phyloP scores from a whole-genome alignment of 2,888 invertebrate genomes.

The Spicauda simplicius region DNA sequence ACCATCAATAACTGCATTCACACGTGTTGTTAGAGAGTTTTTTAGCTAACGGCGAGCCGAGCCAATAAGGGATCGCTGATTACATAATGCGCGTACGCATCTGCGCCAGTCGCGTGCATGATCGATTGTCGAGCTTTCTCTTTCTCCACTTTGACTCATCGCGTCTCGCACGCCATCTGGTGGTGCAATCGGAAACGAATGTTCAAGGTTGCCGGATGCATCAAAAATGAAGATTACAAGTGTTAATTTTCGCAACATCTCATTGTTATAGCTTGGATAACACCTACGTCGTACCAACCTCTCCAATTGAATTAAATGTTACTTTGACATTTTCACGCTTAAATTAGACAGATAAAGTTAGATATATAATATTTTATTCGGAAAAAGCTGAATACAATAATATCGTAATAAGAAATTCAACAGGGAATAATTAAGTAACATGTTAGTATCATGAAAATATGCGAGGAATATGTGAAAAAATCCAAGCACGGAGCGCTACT shows the following conservation, averaged over 20 bases:
- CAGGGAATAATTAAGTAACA: too few species aligned
- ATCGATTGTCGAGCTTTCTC: slow-evolving; percentile 64
- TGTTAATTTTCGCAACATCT: not conserved
- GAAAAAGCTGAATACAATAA: too few species aligned
- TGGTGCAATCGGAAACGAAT: slow-evolving; percentile 34
- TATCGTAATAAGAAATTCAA: too few species aligned
- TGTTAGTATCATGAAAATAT: too few species aligned
- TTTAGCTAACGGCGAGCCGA: not conserved
- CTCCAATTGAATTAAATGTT: not conserved
- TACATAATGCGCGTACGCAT: slow-evolving; percentile 52
- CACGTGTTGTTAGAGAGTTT: slow-evolving; percentile 6
- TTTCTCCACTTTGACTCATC: slow-evolving; percentile 48
- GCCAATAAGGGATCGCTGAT: slow-evolving; percentile 26
- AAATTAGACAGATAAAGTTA: too few species aligned
- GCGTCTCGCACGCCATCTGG: slow-evolving; percentile 24
- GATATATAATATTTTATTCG: too few species aligned
- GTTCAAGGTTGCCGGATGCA: slow-evolving; percentile 34
- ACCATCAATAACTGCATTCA: not conserved
- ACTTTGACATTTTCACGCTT: too few species aligned
- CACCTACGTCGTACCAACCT: not conserved
- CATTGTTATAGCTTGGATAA: not conserved
- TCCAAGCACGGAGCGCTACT: too few species aligned
- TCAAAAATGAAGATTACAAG: not conserved
- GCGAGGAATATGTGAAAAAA: too few species aligned
- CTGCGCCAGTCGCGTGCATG: slow-evolving; percentile 45